Percentiles rank a stretch among this genome's conserved stretches.
Conservation (phyloP, 2,797 vertebrate genomes). For the Tachyglossus aculeatus region DNA sequence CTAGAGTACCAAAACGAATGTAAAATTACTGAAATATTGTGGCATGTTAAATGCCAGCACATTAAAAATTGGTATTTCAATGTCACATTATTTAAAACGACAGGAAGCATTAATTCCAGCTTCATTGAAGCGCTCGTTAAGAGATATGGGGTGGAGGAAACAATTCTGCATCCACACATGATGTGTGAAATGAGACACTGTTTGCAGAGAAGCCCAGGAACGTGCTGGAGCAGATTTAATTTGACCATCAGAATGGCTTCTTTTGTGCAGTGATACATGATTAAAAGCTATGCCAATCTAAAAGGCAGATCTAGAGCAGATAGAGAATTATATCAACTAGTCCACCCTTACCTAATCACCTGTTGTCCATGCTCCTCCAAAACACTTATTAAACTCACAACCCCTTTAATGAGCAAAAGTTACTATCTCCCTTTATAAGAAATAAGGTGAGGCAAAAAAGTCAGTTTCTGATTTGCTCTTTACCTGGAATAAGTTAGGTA, state of each 20-base stretch:
- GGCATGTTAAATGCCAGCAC: slow-evolving; percentile 77
- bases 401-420: neutral
- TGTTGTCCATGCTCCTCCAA: neutral
- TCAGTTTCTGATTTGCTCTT: no score
- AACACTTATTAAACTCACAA: slow-evolving; percentile 2
- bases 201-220: slow-evolving; percentile 47
- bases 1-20: slow-evolving; percentile 74
- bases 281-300: neutral
- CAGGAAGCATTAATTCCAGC: slow-evolving; percentile 82
- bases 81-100: slow-evolving; percentile 79
- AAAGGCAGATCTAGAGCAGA: neutral
- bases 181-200: slow-evolving; percentile 64
- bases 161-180: slow-evolving; percentile 50
- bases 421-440: neutral
- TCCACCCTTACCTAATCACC: neutral
- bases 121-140: slow-evolving; percentile 73
- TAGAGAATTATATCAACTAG: neutral
- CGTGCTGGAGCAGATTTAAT: slow-evolving; percentile 63
- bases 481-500: no score
- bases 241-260: slow-evolving; percentile 65
- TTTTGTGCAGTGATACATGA: slow-evolving; percentile 43
- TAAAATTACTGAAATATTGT: slow-evolving; percentile 83
- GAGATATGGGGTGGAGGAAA: slow-evolving; percentile 53
- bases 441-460: no score
- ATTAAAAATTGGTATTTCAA: slow-evolving; percentile 77